These are phyloP conservation scores for Rhinophrynus dorsalis DNA, from an alignment of 2,797 vertebrate species.

Conservation along the genomic window DNA sequence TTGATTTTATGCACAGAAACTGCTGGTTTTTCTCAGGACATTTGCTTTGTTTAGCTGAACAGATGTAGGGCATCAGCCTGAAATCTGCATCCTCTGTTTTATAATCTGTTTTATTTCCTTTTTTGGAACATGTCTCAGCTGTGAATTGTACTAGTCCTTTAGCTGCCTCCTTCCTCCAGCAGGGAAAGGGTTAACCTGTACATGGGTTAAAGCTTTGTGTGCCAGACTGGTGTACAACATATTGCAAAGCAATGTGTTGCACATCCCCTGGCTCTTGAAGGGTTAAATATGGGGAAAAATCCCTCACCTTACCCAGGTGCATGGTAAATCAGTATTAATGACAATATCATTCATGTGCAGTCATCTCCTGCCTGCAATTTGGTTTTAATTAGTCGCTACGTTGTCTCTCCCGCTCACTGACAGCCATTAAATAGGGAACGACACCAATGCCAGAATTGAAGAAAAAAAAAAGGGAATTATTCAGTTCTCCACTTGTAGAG, in stretches of 20 bases:
- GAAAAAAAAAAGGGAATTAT: too few relatives aligned
- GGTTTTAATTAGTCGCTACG: slow-evolving; percentile 90
- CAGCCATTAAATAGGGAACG: slow-evolving; percentile 89
- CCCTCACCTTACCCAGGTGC: slow-evolving; percentile 82
- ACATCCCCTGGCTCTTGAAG: too few relatives aligned
- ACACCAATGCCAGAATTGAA: slow-evolving; percentile 67
- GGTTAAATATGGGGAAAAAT: slow-evolving; percentile 57
- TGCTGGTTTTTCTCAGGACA: slow-evolving; percentile 3
- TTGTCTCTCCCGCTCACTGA: slow-evolving; percentile 89
- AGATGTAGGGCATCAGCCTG: slow-evolving; percentile 70
- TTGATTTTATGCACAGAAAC: not conserved
- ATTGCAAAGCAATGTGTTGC: too few relatives aligned
- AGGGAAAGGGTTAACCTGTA: not conserved
- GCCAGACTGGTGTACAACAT: too few relatives aligned
- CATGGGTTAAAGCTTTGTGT: not conserved
- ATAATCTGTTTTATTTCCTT: slow-evolving; percentile 70
- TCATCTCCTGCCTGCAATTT: slow-evolving; percentile 94
- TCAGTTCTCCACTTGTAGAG: not conserved
- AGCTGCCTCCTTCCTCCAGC: not conserved
- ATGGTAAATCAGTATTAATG: slow-evolving; percentile 87
- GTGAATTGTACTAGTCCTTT: slow-evolving; percentile 47
- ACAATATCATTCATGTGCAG: slow-evolving; percentile 86
- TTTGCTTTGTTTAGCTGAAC: slow-evolving; percentile 32
- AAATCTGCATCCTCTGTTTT: slow-evolving; percentile 69
- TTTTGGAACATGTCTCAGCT: slow-evolving; percentile 66